Evolutionary conservation across 2,888 invertebrate genomes (phyloP).

Genomic region (Nemurella pictetii): DNA sequence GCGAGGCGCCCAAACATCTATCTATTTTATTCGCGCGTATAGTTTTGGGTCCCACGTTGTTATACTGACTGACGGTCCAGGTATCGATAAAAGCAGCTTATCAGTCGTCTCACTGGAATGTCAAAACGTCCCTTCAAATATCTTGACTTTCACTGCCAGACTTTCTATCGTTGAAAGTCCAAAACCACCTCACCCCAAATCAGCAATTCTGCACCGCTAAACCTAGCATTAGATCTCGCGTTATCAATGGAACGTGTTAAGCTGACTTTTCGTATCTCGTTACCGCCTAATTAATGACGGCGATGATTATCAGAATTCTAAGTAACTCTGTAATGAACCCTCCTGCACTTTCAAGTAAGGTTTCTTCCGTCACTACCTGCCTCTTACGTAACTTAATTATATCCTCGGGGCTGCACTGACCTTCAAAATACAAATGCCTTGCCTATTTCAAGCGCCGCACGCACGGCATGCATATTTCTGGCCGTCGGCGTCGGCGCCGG

Average conservation of each 20-base stretch:
- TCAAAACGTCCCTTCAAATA: background rate
- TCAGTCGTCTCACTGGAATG: background rate
- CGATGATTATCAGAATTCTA: background rate
- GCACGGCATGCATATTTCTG: background rate
- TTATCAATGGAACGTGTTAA: background rate
- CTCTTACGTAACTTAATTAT: conserved; percentile 27
- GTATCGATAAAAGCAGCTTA: background rate
- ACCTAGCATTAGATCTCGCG: no score
- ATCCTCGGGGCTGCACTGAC: conserved; percentile 11
- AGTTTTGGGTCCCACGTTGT: background rate
- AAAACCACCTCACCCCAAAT: background rate
- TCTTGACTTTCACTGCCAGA: background rate
- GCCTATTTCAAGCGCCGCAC: background rate
- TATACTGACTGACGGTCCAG: background rate
- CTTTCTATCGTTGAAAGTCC: background rate
- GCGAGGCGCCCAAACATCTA: background rate
- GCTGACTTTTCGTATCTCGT: background rate
- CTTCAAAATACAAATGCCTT: conserved; percentile 15
- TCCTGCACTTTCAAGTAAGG: background rate
- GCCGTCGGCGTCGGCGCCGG: no score
- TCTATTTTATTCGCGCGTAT: background rate
- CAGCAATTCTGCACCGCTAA: background rate
- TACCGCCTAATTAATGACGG: background rate
- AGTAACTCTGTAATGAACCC: background rate
- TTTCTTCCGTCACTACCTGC: background rate